Percentiles rank a stretch among this genome's conserved stretches.
These are phyloP conservation scores for human (Homo sapiens) DNA, from an alignment of 2,113 vertebrate genomes.

Conservation along the genomic window GRCh38 chr15:96124001-96124500, in stretches of 20 bases:
- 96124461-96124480: not conserved
- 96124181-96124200: not conserved
- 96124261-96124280: not conserved
- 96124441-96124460: not conserved
- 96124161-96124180: not conserved
- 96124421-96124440: not conserved
- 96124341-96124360: not conserved
- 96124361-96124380: not conserved
- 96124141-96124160: not conserved
- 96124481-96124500: accelerated
- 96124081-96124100: not conserved
- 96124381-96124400: not conserved
- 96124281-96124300: not conserved
- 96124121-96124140: not conserved
- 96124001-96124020: not conserved
- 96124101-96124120: not conserved
- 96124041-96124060: not conserved
- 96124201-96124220: not conserved
- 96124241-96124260: not conserved
- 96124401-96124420: not conserved
- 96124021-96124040: not conserved
- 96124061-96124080: not conserved
- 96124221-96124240: not conserved
- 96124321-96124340: not conserved
- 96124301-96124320: not conserved